Evolutionary conservation across 2,888 invertebrate genomes (phyloP).

Genomic region (Lasioglossum villosulum): DNA sequence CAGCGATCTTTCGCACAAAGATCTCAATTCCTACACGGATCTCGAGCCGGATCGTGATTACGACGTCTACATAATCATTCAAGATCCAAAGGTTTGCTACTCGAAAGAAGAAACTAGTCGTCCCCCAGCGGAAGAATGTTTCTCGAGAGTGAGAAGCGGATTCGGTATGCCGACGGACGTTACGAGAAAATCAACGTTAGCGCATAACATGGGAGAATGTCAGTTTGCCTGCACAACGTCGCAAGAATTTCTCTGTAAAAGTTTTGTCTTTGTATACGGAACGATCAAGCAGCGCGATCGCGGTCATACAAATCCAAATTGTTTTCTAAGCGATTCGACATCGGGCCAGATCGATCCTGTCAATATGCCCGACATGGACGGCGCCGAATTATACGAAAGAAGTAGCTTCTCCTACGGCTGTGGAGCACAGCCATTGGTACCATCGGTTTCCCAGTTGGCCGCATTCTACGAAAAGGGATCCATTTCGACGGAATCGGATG

Average conservation of each 20-base stretch:
- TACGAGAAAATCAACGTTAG: conserved; percentile 88
- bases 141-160: conserved; percentile 92
- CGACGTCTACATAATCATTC: conserved; percentile 91
- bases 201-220: conserved; percentile 90
- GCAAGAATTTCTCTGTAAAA: conserved; percentile 90
- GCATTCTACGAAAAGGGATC: background rate
- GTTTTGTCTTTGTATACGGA: conserved; percentile 90
- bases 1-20: conserved; percentile 89
- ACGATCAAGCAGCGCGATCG: background rate
- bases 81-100: conserved; percentile 86
- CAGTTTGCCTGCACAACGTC: conserved; percentile 92
- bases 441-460: background rate
- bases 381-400: conserved; percentile 91
- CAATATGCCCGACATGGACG: conserved; percentile 86
- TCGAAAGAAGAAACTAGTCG: conserved; percentile 43
- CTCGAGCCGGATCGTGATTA: conserved; percentile 90
- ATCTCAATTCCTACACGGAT: conserved; percentile 90
- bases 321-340: conserved; percentile 91
- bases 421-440: background rate
- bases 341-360: conserved; percentile 88
- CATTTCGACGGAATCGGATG: background rate
- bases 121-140: conserved; percentile 87
- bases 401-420: conserved; percentile 85
- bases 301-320: conserved; percentile 86
- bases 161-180: conserved; percentile 88